Evolutionary conservation across 2,888 invertebrate species (phyloP).

Genomic region (Rapana venosa): DNA sequence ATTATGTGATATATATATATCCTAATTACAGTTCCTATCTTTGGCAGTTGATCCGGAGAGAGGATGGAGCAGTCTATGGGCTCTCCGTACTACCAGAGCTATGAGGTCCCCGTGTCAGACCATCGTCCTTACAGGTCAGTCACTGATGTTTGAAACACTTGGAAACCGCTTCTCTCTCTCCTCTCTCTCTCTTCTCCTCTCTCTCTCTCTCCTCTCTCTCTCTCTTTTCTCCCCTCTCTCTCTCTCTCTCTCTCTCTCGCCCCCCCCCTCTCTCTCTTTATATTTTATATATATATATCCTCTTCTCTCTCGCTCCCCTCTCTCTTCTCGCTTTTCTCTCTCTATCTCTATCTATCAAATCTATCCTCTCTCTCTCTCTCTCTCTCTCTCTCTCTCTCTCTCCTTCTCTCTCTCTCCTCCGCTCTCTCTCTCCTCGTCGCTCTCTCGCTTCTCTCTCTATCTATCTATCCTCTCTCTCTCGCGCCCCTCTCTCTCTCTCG

Average conservation of each 20-base stretch:
- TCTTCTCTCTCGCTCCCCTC: background rate
- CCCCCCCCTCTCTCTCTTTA: background rate
- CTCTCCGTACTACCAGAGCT: no score
- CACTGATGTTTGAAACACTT: no score
- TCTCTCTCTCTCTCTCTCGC: background rate
- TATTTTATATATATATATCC: background rate
- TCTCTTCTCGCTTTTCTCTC: background rate
- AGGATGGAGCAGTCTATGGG: no score
- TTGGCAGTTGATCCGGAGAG: no score
- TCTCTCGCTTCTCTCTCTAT: background rate
- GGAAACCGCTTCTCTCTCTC: no score
- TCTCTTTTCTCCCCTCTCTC: background rate
- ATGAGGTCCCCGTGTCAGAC: no score
- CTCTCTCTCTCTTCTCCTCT: background rate
- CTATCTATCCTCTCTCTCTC: background rate
- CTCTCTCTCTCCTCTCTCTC: slow-evolving; percentile 13
- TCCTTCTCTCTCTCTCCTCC: background rate
- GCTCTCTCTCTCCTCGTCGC: background rate
- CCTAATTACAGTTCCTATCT: no score
- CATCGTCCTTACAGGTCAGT: no score
- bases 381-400: background rate
- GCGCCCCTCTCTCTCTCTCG: background rate
- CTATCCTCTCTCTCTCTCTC: background rate
- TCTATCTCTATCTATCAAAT: background rate
- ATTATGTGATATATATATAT: no score